Evolutionary conservation across 2,113 vertebrate genomes (phyloP).

Genomic region (Syrmaticus mikado): DNA sequence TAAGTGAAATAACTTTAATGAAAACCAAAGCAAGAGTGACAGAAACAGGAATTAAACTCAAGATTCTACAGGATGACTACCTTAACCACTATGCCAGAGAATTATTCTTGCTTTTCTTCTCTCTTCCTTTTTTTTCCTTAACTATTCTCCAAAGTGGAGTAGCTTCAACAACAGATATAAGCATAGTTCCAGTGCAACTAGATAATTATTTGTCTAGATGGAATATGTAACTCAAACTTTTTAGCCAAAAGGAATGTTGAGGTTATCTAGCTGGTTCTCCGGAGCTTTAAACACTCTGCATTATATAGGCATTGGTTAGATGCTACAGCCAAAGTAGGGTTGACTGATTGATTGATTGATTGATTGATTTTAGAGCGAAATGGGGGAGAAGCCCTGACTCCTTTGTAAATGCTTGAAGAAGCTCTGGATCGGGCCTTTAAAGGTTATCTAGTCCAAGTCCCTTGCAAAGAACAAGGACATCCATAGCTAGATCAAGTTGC

Average conservation of each 20-base stretch:
- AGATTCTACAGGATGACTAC: neutral
- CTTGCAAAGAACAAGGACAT: too few relatives aligned
- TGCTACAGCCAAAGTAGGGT: neutral
- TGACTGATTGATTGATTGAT: too few relatives aligned
- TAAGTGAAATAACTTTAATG: neutral
- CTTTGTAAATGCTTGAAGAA: neutral
- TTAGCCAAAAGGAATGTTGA: neutral
- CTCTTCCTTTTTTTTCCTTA: neutral
- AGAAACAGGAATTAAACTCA: neutral
- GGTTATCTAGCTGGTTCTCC: neutral
- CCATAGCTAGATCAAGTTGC: too few relatives aligned
- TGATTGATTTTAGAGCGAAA: neutral
- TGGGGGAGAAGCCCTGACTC: neutral
- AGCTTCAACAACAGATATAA: neutral
- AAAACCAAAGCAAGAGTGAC: neutral
- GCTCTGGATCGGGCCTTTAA: neutral
- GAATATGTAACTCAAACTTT: neutral
- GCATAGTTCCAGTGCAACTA: neutral
- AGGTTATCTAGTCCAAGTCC: too few relatives aligned
- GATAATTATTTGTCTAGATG: neutral
- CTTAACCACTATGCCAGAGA: neutral
- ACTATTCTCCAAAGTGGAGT: neutral
- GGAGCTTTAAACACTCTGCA: neutral
- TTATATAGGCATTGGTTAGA: neutral
- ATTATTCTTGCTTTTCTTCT: neutral